phyloP scores from a whole-genome alignment of 2,888 invertebrate genomes.

The Calameuta idolon region DNA sequence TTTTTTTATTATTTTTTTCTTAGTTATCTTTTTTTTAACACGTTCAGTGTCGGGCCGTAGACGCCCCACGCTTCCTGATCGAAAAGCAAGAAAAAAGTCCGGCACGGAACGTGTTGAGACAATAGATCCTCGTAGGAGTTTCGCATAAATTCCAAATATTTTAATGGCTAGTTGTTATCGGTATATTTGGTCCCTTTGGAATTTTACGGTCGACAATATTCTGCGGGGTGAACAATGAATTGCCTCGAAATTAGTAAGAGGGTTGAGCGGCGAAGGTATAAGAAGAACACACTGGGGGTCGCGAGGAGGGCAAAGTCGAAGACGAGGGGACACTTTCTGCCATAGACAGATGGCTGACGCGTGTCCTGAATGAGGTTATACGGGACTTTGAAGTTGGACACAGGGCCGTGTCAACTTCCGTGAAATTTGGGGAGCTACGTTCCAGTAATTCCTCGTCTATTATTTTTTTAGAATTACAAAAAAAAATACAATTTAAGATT shows the following conservation, averaged over 20 bases:
- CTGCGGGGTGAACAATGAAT: neutral
- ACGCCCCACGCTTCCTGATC: too few species aligned
- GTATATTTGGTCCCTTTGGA: neutral
- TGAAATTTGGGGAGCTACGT: neutral
- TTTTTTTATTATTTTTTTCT: too few species aligned
- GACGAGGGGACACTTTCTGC: neutral
- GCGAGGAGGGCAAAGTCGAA: neutral
- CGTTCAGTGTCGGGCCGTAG: too few species aligned
- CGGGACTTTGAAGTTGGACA: neutral
- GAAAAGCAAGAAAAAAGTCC: too few species aligned
- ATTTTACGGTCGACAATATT: neutral
- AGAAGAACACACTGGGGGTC: neutral
- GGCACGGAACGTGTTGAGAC: neutral
- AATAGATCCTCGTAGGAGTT: neutral
- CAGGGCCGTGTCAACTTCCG: neutral
- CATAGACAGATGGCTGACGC: constrained; percentile 3
- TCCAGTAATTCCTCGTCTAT: neutral
- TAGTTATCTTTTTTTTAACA: too few species aligned
- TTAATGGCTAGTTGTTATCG: neutral
- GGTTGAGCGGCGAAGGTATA: neutral
- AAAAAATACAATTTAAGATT: too few species aligned
- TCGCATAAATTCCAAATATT: neutral
- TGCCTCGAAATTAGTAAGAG: neutral
- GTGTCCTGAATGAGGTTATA: neutral
- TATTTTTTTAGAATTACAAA: too few species aligned